Base-by-base conservation (phyloP, 2,113 vertebrate species). In the Scomber japonicus region DNA sequence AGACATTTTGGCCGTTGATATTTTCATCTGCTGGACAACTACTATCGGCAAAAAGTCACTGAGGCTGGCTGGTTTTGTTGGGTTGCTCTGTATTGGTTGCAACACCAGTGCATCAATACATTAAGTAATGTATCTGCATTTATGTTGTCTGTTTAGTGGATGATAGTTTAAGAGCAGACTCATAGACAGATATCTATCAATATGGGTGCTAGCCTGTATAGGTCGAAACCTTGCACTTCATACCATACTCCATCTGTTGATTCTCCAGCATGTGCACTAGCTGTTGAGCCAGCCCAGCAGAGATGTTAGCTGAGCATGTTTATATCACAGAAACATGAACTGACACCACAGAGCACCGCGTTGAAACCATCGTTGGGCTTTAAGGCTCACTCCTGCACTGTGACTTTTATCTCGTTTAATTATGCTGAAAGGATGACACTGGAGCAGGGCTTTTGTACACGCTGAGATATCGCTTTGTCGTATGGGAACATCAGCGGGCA, bases 331-430 rank as follows among this genome's bases (percentile, higher is more conserved):
- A 66, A 75, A 83, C 66, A 72, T 50, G 81, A 78, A 56, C 49
- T 2, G 45, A 62, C 5, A 6, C 30, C n/a, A 61, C 1, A 30
- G 27, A 77, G 50, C 8, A 10, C n/a, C 71, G 30, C 67, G 17
- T 46, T 30, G 50, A 80, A 49, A 56, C 63, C 51, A 69, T 65
- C 30, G 2, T 62, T 31, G 19, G 66, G 69, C 86, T 79, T 79
- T 57, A 60, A 78, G 71, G 77, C 67, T 84, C 63, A 49, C 71
- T 74, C 59, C 57, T 73, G 68, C 66, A 14, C 53, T 55, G 72
- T 35, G 40, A 82, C 69, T 50, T 88, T 83, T 78, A 86, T 89
- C 83, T 89, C 80, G 77, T 92, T 86, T 91, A 80, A 91, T 91
- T 87, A 91, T 71, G 72, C 71, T 73, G 80, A 86, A 85, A 78